Percentiles rank a stretch among this genome's conserved stretches.
Conservation (phyloP, 2,797 vertebrate species). For the Cirrhinus mrigala region DNA sequence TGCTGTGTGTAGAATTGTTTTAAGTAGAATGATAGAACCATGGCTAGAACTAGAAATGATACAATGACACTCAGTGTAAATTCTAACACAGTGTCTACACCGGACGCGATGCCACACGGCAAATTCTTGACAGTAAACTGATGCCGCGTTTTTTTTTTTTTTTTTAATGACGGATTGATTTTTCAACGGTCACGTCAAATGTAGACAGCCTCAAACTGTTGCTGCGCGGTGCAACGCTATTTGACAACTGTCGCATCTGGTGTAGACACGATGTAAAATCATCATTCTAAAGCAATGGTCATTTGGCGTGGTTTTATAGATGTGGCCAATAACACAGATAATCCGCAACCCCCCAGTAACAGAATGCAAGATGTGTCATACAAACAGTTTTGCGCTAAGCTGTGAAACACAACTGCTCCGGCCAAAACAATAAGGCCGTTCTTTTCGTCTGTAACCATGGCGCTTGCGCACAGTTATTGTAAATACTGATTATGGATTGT, state of each 20-base stretch:
- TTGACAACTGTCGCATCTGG: background rate
- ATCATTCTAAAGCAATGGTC: background rate
- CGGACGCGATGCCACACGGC: background rate
- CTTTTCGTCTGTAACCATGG: slow-evolving; percentile 44
- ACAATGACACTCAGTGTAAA: too few relatives aligned
- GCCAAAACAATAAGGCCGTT: slow-evolving; percentile 29
- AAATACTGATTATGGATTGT: slow-evolving; percentile 15
- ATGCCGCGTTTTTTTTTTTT: background rate
- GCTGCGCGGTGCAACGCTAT: too few relatives aligned
- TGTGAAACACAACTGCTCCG: slow-evolving; percentile 57
- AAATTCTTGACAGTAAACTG: background rate
- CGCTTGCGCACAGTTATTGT: slow-evolving; percentile 23
- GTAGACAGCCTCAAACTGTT: background rate
- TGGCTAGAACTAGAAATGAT: background rate
- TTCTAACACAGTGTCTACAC: too few relatives aligned
- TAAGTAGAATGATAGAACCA: background rate
- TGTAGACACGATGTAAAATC: background rate
- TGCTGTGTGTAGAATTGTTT: background rate
- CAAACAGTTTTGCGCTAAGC: slow-evolving; percentile 20
- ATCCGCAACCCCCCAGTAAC: background rate
- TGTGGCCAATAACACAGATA: background rate
- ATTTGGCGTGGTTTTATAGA: background rate
- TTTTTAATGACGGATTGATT: background rate
- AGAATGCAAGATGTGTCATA: slow-evolving; percentile 40
- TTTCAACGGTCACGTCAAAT: background rate